Base-by-base conservation (phyloP, 2,888 invertebrate species). In the Zaprionus obscuricornis region DNA sequence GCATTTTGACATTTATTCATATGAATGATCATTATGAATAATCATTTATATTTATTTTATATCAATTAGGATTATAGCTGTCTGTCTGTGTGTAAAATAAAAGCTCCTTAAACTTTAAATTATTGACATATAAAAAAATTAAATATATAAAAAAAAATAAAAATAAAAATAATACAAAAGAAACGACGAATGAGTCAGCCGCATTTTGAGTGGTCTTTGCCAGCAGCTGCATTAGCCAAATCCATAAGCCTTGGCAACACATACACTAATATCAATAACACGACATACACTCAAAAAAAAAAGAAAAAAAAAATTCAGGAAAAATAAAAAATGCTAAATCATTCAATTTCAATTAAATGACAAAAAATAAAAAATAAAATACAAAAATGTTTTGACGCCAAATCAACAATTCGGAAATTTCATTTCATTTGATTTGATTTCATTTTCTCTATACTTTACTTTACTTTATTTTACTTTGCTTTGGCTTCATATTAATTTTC, bases 331-430 rank as follows among this genome's bases (percentile, higher is more conserved):
- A 27, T 75, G 79, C 86, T 40, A 69, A 63, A 62, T 81, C 79
- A 85, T 81, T 81, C 69, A 69, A 75, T 73, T 81, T 83, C 70
- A 81, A 83, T 85, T 79, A 81, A 79, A 85, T 64, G 85, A 74
- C 69, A 79, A 63, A 43, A 60, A 62, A 76, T 65, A 42, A 63
- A 79, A 63, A 43, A 60, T 56, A 76, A 67, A 42, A 63, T 64
- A 69, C 58, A 69, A 60, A 85, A 83, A 65, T 85, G 66, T 85
- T 83, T 85, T 81, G 84, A 83, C 76, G 86, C 70, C 81, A 73
- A 79, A 63, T 74, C 67, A 66, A 82, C 74, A 58, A 66, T 74
- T 71, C 62, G 63, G 62, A 71, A 85, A 78, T 85, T 77, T 74
- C 45, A 51, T 81, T 83, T 60, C 59, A 55, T 66, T 69, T 60